Evolutionary conservation across 2,797 vertebrate species (phyloP).

Genomic region (Urocyon cinereoargenteus): DNA sequence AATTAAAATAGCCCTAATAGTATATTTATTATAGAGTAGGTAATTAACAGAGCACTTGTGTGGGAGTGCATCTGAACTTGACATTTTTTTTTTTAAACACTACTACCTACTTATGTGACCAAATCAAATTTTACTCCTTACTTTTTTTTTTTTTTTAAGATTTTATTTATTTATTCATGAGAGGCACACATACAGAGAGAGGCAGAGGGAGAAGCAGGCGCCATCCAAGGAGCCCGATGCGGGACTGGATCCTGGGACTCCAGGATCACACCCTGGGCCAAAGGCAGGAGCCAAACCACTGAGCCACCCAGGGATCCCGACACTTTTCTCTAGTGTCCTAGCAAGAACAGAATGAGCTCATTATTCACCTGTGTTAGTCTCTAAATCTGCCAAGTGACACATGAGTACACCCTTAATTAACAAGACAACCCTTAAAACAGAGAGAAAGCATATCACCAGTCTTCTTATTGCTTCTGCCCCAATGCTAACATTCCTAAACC

Average conservation of each 20-base stretch:
- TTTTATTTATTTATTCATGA: too few relatives aligned
- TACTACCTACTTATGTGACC: too few relatives aligned
- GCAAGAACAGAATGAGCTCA: background rate
- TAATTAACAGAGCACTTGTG: background rate
- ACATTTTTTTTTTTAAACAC: background rate
- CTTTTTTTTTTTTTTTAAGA: too few relatives aligned
- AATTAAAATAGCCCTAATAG: background rate
- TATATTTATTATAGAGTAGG: background rate
- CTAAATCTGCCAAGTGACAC: background rate
- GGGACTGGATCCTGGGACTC: too few relatives aligned
- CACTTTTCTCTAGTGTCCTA: background rate
- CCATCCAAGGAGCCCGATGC: too few relatives aligned
- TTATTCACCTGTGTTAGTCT: background rate
- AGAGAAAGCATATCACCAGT: background rate
- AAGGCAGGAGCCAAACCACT: too few relatives aligned
- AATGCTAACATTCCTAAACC: background rate
- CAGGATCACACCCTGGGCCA: too few relatives aligned
- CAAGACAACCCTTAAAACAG: background rate
- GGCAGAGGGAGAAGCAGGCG: too few relatives aligned
- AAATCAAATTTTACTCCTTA: too few relatives aligned
- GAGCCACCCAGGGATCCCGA: too few relatives aligned
- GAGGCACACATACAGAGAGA: too few relatives aligned
- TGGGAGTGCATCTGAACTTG: background rate
- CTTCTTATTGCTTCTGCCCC: constrained; percentile 21
- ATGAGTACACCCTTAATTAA: background rate